A percentile compares a stretch with the other conserved stretches of the same genome.
These are phyloP conservation scores for Stegana nigrithorax DNA, from an alignment of 2,888 invertebrate species.

Conservation along the genomic window DNA sequence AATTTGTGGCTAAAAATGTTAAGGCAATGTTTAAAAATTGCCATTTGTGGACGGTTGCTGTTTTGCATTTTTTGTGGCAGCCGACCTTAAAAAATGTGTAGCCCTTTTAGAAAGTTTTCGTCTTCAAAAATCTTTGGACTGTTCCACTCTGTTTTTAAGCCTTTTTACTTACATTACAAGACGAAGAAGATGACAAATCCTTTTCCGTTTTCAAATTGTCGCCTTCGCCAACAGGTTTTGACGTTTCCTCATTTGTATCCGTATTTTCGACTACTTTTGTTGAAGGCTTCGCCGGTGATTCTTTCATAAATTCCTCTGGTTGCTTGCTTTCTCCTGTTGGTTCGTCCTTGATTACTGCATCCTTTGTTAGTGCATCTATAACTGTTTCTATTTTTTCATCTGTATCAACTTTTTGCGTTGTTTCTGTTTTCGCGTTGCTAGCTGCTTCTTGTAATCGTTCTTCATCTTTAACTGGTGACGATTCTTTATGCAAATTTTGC, in stretches of 20 bases:
- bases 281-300: not conserved
- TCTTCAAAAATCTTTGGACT: too few species aligned
- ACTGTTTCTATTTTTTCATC: slow-evolving; percentile 7
- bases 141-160: slow-evolving; percentile 7
- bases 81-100: too few species aligned
- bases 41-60: too few species aligned
- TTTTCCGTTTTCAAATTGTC: too few species aligned
- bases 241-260: not conserved
- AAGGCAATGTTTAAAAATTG: too few species aligned
- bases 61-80: too few species aligned
- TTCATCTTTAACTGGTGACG: slow-evolving; percentile 28
- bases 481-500: slow-evolving; percentile 53
- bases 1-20: too few species aligned
- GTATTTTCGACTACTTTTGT: too few species aligned
- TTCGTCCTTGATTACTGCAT: not conserved
- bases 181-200: too few species aligned
- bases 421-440: slow-evolving; percentile 34
- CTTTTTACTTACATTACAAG: too few species aligned
- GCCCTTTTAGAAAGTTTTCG: too few species aligned
- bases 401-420: slow-evolving; percentile 14
- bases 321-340: not conserved
- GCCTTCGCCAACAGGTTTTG: not conserved
- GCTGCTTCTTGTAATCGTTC: slow-evolving; percentile 33
- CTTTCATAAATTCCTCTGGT: not conserved
- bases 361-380: not conserved